Evolutionary conservation across 2,797 vertebrate species (phyloP), one percentile per base, ranked within the genome.

Genomic region (Alosa sapidissima): DNA sequence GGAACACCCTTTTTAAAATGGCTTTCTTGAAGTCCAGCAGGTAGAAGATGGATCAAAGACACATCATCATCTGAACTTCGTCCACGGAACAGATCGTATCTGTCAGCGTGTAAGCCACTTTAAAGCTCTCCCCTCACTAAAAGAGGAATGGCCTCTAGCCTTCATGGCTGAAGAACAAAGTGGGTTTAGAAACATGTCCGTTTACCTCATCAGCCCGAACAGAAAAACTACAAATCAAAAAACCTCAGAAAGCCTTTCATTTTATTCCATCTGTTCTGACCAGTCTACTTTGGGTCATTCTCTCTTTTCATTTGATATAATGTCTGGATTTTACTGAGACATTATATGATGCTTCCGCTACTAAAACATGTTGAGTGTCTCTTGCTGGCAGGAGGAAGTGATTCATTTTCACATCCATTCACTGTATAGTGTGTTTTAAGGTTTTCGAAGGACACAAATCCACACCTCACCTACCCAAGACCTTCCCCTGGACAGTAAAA

Each of bases 21-120:
- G 33, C 68, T 41, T 75, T 75, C 68, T 45, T 75, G 68, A 75
- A 41, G 68, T 75, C 36, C 36, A 45, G 68, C 33, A 75, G 36
- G 68, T 45, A 19, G 5, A 36, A 19, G 36, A 19, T 36, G 33
- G 68, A 75, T 72, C 68, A 75, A 75, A 75, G 68, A 41, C 36
- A 41, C 14, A 13, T 19, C 33, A 75, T 75, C 36, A 14, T 75
- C 36, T 75, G 36, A 75, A 72, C 65, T 72, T 13, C 16, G n/a
- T 75, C 36, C 28, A 72, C 65, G 5, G 65, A 72, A 11, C 65
- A 72, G 65, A 72, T 75, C 36, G 36, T 36, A 75, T 75, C 68
- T 75, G 68, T 75, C 33, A 75, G 16, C 19, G 68, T 36, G 36
- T 75, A 10, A 36, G 9, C 28, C 65, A 0, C 24, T 33, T 28